phyloP scores from a whole-genome alignment of 1,140 invertebrate genomes.

The Himalopsyche phryganea region DNA sequence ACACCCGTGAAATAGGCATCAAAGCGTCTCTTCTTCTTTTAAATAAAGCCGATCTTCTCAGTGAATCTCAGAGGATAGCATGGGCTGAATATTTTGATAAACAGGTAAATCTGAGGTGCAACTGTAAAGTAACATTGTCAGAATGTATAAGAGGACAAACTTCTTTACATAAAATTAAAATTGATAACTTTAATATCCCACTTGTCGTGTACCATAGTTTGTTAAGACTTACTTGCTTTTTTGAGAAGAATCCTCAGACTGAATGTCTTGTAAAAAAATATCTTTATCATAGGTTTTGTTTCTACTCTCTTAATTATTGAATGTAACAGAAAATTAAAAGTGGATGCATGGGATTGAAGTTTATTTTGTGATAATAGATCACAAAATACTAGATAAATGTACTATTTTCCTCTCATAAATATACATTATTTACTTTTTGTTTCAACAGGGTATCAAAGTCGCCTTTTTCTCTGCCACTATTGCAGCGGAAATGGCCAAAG shows the following conservation, averaged over 20 bases:
- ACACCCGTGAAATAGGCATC: conserved; percentile 81
- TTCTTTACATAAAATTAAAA: no score
- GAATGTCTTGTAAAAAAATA: conserved; percentile 14
- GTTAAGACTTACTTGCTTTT: no score
- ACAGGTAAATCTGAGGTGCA: conserved; percentile 39
- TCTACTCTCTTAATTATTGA: no score
- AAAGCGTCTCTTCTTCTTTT: conserved; percentile 77
- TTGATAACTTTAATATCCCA: no score
- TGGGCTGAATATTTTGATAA: conserved; percentile 89
- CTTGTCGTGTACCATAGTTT: no score
- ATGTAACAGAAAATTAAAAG: no score
- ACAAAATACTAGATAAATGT: no score
- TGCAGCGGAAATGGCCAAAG: conserved; percentile 51
- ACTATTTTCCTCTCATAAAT: not conserved
- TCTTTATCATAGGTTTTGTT: not conserved
- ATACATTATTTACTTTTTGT: not conserved
- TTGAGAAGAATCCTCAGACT: no score
- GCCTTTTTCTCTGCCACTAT: conserved; percentile 82
- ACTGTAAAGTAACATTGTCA: no score
- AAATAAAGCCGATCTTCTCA: conserved; percentile 97
- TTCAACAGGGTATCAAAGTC: conserved; percentile 56
- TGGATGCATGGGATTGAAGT: no score
- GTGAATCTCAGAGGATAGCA: conserved; percentile 68
- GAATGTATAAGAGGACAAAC: no score
- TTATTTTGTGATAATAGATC: no score